Conservation (phyloP, 2,797 vertebrate species). For the Geotrypetes seraphini region DNA sequence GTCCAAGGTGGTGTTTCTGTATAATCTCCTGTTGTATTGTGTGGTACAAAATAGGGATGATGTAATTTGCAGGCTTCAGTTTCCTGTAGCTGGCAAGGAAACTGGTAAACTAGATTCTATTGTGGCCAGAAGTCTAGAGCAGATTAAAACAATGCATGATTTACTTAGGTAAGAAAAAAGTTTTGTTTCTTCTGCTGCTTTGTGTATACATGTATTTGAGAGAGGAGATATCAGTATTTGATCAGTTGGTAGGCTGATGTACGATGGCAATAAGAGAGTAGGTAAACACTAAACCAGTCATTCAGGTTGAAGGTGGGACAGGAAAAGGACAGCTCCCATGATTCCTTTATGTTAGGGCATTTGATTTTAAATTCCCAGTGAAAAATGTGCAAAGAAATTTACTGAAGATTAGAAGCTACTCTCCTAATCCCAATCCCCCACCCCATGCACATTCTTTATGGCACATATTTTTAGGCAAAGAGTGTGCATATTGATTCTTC, state of each 20-base stretch:
- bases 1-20: no score
- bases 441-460: no score
- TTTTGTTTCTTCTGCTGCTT: no score
- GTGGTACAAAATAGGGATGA: constrained; percentile 48
- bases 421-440: no score
- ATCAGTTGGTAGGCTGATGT: constrained; percentile 16
- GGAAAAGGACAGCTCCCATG: constrained; percentile 5
- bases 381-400: no score
- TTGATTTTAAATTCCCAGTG: no score
- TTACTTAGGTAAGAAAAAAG: constrained; percentile 23
- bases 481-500: no score
- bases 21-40: constrained; percentile 23
- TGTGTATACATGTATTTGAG: no score
- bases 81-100: neutral
- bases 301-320: constrained; percentile 40
- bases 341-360: neutral
- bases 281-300: constrained; percentile 31
- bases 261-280: neutral
- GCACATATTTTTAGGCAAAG: no score
- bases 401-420: no score
- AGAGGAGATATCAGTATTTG: no score
- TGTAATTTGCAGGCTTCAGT: constrained; percentile 51
- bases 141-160: constrained; percentile 4
- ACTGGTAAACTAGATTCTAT: neutral
- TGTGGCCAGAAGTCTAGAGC: no score